A percentile compares a stretch with the other conserved stretches of the same genome.
phyloP scores from a whole-genome alignment of 2,888 invertebrate species.

The Amaurobius ferox region DNA sequence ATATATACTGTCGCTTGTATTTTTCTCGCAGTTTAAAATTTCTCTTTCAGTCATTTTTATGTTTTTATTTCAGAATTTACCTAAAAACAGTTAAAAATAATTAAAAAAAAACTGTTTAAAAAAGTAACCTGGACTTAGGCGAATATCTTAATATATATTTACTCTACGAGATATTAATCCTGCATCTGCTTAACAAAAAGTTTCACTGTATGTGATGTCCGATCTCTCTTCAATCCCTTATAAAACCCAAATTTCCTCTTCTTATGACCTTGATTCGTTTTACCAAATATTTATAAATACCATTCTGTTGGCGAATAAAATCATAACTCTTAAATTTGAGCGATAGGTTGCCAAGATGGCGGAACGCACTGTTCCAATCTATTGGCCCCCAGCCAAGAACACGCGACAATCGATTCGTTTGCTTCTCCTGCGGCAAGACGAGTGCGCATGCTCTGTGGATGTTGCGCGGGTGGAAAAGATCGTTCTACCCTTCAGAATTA shows the following conservation, averaged over 20 bases:
- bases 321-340: not conserved
- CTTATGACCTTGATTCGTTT: not conserved
- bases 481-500: constrained; percentile 19
- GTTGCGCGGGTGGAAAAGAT: constrained; percentile 34
- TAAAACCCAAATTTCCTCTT: not conserved
- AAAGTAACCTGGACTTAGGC: no score
- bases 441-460: constrained; percentile 50
- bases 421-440: constrained; percentile 46
- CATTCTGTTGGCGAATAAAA: not conserved
- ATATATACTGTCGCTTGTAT: no score
- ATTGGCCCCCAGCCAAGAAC: constrained; percentile 71
- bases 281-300: not conserved
- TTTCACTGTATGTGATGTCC: no score
- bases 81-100: no score
- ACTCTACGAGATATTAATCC: no score
- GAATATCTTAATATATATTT: no score
- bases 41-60: no score
- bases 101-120: no score
- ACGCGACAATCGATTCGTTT: constrained; percentile 70
- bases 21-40: no score
- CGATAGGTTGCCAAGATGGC: constrained; percentile 43
- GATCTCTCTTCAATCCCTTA: no score
- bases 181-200: no score
- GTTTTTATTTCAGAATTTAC: no score
- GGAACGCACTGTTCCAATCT: constrained; percentile 29